Evolutionary conservation across 2,888 invertebrate species (phyloP).

Genomic region (Ischnus inquisitorius): DNA sequence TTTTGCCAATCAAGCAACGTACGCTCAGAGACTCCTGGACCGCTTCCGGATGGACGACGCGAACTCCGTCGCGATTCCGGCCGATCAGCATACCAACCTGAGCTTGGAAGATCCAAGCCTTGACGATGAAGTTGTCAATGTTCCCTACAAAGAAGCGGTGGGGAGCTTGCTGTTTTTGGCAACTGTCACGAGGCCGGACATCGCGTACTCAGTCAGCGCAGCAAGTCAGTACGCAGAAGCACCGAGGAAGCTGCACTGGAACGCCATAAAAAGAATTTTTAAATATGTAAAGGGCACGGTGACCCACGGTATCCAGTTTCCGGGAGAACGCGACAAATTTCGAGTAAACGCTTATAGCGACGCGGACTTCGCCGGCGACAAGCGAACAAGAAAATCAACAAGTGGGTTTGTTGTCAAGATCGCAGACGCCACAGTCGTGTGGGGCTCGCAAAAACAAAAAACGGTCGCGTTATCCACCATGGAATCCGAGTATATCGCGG

Average conservation of each 20-base stretch:
- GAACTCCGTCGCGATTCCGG: conserved; percentile 60
- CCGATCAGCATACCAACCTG: conserved; percentile 62
- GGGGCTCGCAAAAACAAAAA: conserved; percentile 65
- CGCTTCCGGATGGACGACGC: conserved; percentile 62
- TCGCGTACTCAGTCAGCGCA: conserved; percentile 55
- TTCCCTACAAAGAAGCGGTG: conserved; percentile 63
- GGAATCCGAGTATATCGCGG: conserved; percentile 66
- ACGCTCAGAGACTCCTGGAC: conserved; percentile 53
- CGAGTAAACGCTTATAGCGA: conserved; percentile 55
- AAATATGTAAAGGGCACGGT: conserved; percentile 65
- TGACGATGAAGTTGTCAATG: not conserved
- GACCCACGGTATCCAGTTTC: conserved; percentile 48
- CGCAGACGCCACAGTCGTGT: conserved; percentile 54
- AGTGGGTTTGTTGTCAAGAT: conserved; percentile 62
- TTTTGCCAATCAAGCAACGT: conserved; percentile 61
- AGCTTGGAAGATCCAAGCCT: conserved; percentile 12
- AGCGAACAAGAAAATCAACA: conserved; percentile 64
- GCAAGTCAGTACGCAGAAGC: conserved; percentile 49
- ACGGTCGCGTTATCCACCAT: conserved; percentile 61
- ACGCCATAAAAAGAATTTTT: conserved; percentile 63
- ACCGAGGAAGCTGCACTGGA: conserved; percentile 61
- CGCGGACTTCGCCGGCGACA: conserved; percentile 66
- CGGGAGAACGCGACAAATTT: not conserved
- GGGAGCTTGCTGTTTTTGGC: conserved; percentile 66
- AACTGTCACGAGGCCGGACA: conserved; percentile 64